These are phyloP conservation scores for Lanius collurio DNA, from an alignment of 2,113 vertebrate genomes.

Conservation along the genomic window DNA sequence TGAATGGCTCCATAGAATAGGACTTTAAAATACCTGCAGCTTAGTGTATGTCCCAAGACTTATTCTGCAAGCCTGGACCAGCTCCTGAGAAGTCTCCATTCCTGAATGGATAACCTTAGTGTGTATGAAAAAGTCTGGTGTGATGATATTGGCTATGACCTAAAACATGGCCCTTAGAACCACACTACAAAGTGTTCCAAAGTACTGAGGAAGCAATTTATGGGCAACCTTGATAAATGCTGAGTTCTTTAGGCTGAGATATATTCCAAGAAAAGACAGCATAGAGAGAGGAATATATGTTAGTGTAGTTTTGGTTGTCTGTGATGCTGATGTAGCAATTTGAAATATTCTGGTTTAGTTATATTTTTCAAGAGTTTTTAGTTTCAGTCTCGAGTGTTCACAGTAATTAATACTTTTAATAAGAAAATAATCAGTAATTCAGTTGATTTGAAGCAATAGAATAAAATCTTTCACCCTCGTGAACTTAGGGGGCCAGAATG, in stretches of 20 bases:
- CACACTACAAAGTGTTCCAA: neutral
- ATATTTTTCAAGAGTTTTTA: neutral
- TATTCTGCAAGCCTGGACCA: neutral
- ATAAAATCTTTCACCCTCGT: neutral
- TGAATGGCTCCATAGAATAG: neutral
- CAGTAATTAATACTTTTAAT: neutral
- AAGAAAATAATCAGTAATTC: neutral
- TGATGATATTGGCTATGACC: neutral
- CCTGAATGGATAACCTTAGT: neutral
- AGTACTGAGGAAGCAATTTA: neutral
- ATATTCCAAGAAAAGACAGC: neutral
- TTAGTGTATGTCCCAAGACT: neutral
- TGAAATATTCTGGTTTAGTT: neutral
- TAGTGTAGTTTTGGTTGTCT: neutral
- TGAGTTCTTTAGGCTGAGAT: neutral
- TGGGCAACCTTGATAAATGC: neutral
- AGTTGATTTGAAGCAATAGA: neutral
- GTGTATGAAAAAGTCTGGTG: neutral
- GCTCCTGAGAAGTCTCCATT: neutral
- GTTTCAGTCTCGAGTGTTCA: neutral
- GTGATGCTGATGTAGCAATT: neutral
- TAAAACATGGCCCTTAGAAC: neutral
- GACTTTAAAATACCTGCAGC: neutral
- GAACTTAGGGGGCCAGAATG: neutral
- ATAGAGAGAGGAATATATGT: neutral